Conservation (phyloP, 2,888 invertebrate species). For the Andrena bucephala region DNA sequence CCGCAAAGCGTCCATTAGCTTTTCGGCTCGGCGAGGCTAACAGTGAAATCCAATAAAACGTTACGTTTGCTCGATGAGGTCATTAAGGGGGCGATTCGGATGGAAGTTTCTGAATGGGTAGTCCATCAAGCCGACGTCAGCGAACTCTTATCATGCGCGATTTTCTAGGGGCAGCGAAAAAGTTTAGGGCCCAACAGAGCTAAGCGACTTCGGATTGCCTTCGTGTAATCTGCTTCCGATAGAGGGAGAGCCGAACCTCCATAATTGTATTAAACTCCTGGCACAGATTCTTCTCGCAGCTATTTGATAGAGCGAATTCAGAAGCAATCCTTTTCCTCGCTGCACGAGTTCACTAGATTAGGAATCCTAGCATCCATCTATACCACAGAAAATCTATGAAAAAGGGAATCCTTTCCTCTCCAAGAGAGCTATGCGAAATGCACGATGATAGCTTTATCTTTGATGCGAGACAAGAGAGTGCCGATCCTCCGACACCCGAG, state of each 20-base stretch:
- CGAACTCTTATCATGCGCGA: conserved; percentile 33
- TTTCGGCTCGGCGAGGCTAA: conserved; percentile 1
- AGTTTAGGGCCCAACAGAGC: conserved; percentile 14
- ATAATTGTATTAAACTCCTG: conserved; percentile 28
- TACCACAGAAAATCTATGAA: conserved; percentile 28
- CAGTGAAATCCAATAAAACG: conserved; percentile 25
- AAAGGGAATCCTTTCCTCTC: conserved; percentile 23
- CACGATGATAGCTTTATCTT: conserved; percentile 7
- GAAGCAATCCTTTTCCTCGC: neutral
- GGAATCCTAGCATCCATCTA: conserved; percentile 9
- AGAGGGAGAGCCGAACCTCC: neutral
- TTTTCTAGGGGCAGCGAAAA: conserved; percentile 10
- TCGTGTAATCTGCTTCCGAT: conserved; percentile 39
- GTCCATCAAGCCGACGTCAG: conserved; percentile 52
- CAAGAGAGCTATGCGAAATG: conserved; percentile 22
- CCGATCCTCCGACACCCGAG: neutral
- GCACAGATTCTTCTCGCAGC: neutral
- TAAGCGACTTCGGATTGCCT: conserved; percentile 28
- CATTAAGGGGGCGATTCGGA: conserved; percentile 35
- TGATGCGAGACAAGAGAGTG: neutral
- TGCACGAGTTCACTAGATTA: neutral
- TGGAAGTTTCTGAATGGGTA: conserved; percentile 41
- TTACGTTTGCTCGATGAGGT: conserved; percentile 29
- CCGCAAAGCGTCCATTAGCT: conserved; percentile 15
- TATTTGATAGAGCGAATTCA: neutral